These are phyloP conservation scores for Formica exsecta DNA, from an alignment of 1,140 invertebrate genomes.

Conservation along the genomic window DNA sequence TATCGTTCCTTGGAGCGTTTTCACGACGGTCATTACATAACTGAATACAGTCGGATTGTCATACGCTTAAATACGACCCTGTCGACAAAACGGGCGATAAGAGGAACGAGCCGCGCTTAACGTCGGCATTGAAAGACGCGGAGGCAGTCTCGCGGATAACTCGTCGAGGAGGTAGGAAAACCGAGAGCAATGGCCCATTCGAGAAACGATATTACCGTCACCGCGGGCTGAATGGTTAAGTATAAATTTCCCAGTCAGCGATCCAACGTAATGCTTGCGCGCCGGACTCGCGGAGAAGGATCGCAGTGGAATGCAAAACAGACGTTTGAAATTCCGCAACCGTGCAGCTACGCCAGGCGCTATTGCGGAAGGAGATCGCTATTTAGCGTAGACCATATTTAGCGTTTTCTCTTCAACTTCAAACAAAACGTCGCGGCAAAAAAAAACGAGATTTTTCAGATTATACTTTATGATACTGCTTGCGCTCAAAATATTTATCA, in stretches of 20 bases:
- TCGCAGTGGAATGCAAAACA: slow-evolving; percentile 79
- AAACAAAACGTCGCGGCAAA: neutral
- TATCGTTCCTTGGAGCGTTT: slow-evolving; percentile 5
- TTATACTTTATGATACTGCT: neutral
- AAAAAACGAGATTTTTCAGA: neutral
- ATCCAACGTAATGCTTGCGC: slow-evolving; percentile 71
- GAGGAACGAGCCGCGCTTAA: slow-evolving; percentile 55
- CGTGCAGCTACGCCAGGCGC: slow-evolving; percentile 57
- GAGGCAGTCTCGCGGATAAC: slow-evolving; percentile 53
- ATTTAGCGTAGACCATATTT: slow-evolving; percentile 43
- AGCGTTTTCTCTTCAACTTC: slow-evolving; percentile 43
- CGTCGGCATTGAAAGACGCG: slow-evolving; percentile 43
- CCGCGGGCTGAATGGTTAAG: slow-evolving; percentile 74
- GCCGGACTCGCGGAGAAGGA: slow-evolving; percentile 63
- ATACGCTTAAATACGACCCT: slow-evolving; percentile 46
- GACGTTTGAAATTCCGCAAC: slow-evolving; percentile 81
- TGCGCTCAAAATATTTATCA: neutral
- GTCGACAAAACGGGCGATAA: slow-evolving; percentile 50
- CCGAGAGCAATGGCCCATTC: slow-evolving; percentile 75
- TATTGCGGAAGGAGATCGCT: slow-evolving; percentile 48
- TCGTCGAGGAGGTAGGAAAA: slow-evolving; percentile 63
- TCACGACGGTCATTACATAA: neutral
- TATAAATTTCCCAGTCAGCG: slow-evolving; percentile 81
- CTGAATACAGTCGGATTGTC: slow-evolving; percentile 30
- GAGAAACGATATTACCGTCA: slow-evolving; percentile 76